Conservation (phyloP, 2,113 vertebrate species). For the Pygoscelis adeliae region DNA sequence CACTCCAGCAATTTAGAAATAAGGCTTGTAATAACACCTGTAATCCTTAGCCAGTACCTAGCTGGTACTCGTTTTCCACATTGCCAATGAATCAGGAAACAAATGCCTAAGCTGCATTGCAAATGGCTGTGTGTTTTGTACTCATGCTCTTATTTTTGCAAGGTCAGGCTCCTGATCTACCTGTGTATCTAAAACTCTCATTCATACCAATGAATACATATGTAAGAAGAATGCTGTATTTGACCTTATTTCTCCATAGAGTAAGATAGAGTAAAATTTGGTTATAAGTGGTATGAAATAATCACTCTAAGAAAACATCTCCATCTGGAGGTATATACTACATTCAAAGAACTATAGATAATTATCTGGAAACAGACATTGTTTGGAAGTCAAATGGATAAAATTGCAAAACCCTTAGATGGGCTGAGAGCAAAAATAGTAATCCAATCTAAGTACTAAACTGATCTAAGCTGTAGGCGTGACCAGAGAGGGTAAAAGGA, state of each 20-base stretch:
- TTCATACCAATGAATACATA: not conserved
- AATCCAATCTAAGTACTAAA: not conserved
- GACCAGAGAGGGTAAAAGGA: not conserved
- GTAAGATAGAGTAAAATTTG: not conserved
- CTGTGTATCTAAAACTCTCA: not conserved
- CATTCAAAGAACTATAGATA: not conserved
- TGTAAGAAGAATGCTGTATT: not conserved
- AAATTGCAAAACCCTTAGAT: not conserved
- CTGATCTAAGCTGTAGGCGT: not conserved
- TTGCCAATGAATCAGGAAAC: not conserved
- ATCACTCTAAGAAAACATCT: not conserved
- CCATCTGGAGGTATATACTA: not conserved
- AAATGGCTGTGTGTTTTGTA: not conserved
- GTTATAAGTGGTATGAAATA: not conserved
- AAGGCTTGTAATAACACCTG: not conserved
- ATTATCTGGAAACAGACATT: not conserved
- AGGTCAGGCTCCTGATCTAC: not conserved
- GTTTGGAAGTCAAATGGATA: not conserved
- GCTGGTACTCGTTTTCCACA: not conserved
- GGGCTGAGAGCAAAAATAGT: not conserved
- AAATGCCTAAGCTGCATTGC: not conserved
- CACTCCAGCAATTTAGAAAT: not conserved
- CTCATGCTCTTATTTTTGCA: not conserved
- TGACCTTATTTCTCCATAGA: not conserved
- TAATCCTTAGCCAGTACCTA: not conserved